These are phyloP conservation scores for Microchirus variegatus DNA, from an alignment of 2,797 vertebrate genomes.

Conservation along the genomic window DNA sequence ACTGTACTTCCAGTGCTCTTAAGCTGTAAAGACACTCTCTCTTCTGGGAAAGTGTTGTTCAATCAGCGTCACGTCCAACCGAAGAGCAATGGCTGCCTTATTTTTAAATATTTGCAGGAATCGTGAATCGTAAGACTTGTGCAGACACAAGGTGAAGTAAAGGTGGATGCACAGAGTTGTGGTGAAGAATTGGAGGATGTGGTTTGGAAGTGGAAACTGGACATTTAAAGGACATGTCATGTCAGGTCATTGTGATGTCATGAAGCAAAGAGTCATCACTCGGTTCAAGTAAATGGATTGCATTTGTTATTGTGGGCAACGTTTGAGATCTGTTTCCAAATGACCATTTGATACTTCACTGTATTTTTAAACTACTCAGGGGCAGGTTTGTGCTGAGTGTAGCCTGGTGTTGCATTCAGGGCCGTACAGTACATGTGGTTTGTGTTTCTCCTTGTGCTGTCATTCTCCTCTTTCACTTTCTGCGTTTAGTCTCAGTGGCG, in stretches of 20 bases:
- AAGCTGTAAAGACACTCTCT: conserved; percentile 4
- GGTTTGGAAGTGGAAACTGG: conserved; percentile 55
- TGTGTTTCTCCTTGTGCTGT: conserved; percentile 16
- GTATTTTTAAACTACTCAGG: conserved; percentile 21
- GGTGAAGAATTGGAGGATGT: conserved; percentile 37
- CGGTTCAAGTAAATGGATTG: conserved; percentile 14
- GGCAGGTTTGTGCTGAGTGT: background rate
- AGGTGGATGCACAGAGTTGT: conserved; percentile 36
- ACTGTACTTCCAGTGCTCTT: background rate
- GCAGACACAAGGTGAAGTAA: conserved; percentile 30
- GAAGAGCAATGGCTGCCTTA: background rate
- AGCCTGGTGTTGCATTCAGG: conserved; percentile 17
- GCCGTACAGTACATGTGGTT: conserved; percentile 9
- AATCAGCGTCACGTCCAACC: conserved; percentile 29
- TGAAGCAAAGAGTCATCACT: background rate
- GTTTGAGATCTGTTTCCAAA: conserved; percentile 6
- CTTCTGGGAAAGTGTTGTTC: conserved; percentile 16
- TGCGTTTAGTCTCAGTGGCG: conserved; percentile 65
- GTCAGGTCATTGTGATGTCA: conserved; percentile 57
- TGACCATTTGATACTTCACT: conserved; percentile 13
- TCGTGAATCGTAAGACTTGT: conserved; percentile 6
- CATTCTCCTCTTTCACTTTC: conserved; percentile 31
- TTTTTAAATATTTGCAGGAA: background rate
- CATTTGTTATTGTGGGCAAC: background rate
- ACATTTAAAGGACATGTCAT: conserved; percentile 70